Percentiles rank a stretch among this genome's conserved stretches.
phyloP scores from a whole-genome alignment of 2,888 invertebrate genomes.

The Trichogramma evanescens region DNA sequence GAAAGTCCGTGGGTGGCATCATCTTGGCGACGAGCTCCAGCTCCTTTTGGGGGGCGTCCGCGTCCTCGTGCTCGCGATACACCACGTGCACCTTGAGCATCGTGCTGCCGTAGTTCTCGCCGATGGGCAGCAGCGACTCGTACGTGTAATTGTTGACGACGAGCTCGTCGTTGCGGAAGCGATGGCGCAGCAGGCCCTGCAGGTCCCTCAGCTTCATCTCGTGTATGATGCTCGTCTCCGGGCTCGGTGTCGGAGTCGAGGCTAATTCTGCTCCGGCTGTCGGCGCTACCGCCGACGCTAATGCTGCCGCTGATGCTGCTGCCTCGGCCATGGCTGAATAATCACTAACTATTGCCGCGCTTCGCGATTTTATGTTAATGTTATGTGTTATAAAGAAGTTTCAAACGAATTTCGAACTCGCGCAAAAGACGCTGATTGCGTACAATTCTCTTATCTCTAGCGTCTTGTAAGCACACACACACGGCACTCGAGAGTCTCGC shows the following conservation, averaged over 20 bases:
- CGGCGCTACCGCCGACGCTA: background rate
- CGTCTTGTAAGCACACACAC: too few relatives aligned
- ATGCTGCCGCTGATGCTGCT: too few relatives aligned
- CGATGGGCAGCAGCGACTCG: constrained; percentile 43
- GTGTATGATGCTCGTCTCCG: background rate
- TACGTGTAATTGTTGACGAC: constrained; percentile 28
- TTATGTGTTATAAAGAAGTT: too few relatives aligned
- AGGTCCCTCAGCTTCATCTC: constrained; percentile 30
- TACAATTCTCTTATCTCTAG: too few relatives aligned
- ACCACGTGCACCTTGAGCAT: constrained; percentile 46
- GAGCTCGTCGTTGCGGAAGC: constrained; percentile 25
- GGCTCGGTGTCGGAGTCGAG: too few relatives aligned
- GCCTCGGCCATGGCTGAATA: too few relatives aligned
- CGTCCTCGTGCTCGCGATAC: constrained; percentile 14
- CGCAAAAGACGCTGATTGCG: too few relatives aligned
- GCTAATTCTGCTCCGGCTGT: too few relatives aligned
- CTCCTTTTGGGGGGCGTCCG: constrained; percentile 24
- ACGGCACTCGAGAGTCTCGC: too few relatives aligned
- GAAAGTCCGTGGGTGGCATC: constrained; percentile 52
- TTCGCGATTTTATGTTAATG: too few relatives aligned
- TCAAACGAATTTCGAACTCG: too few relatives aligned
- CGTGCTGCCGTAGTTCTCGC: constrained; percentile 59
- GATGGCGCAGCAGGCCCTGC: constrained; percentile 30
- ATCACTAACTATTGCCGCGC: too few relatives aligned
- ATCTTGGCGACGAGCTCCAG: constrained; percentile 53